Percentiles rank a stretch among this genome's conserved stretches.
Conservation (phyloP, 2,888 invertebrate genomes). For the Rotaria sp. region DNA sequence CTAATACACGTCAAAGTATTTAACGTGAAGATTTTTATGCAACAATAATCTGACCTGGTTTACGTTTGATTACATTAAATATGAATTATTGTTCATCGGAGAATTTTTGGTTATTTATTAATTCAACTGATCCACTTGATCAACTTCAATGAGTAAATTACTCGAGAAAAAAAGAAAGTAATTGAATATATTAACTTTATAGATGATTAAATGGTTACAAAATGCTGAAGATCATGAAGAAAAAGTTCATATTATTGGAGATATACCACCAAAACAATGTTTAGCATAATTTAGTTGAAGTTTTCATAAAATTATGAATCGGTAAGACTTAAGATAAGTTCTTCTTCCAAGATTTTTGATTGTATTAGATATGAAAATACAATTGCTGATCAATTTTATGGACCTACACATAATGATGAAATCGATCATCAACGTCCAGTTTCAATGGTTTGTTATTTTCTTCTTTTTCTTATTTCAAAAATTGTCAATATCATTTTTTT, state of each 20-base stretch:
- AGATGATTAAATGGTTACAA: slow-evolving; percentile 45
- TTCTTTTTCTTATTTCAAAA: slow-evolving; percentile 56
- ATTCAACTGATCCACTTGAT: slow-evolving; percentile 72
- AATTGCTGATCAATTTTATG: slow-evolving; percentile 73
- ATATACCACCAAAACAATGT: slow-evolving; percentile 72
- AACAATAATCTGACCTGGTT: slow-evolving; percentile 63
- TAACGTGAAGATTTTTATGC: slow-evolving; percentile 71
- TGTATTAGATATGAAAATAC: slow-evolving; percentile 54
- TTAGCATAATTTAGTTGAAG: slow-evolving; percentile 77
- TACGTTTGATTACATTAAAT: slow-evolving; percentile 71
- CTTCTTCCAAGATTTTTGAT: background rate
- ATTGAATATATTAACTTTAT: background rate
- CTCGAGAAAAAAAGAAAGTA: slow-evolving; percentile 42
- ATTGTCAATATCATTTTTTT: slow-evolving; percentile 54
- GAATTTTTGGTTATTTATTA: slow-evolving; percentile 82
- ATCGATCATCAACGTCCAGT: slow-evolving; percentile 30
- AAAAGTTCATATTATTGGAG: slow-evolving; percentile 71
- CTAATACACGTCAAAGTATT: slow-evolving; percentile 24
- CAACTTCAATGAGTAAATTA: slow-evolving; percentile 75
- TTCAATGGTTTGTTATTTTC: slow-evolving; percentile 23
- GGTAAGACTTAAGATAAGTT: background rate
- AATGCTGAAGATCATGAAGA: slow-evolving; percentile 62
- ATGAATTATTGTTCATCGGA: slow-evolving; percentile 80
- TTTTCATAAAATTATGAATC: slow-evolving; percentile 56
- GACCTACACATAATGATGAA: slow-evolving; percentile 78